Evolutionary conservation across 2,113 vertebrate genomes (phyloP), one percentile per base, ranked within the genome.

Genomic region (Pitta sordida): DNA sequence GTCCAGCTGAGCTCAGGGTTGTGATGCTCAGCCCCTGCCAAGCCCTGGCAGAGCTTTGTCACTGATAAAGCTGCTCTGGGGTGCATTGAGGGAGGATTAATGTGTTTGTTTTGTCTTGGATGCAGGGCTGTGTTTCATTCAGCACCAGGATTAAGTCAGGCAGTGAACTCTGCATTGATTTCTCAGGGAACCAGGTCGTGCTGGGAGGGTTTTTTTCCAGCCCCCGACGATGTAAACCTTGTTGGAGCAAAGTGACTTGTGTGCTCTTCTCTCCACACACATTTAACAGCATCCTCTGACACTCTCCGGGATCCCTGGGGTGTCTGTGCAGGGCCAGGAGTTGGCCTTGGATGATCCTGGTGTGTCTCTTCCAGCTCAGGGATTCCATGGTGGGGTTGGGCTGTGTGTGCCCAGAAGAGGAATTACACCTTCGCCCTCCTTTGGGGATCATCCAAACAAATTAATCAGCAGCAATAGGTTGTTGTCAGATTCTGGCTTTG

Each of bases 361-460:
- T 13, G 49, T 13, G 53, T n/a, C 15, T 43, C 53, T 81, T n/a
- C 53, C 64, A 69, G 52, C 6, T 17, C 11, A 2, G 2, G 10
- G 34, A 39, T 68, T 48, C 14, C 41, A 1, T 5, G 3, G 3
- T 3, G 51, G 26, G 21, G 11, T 6, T 46, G 2, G 0, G 7
- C 23, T 27, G 46, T 7, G 2, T 0, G 6, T 58, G 43, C 43
- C n/a, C 23, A 46, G 34, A 10, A 19, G n/a, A 58, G 39, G 30
- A n/a, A 9, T 55, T 39, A 1, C 39, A 13, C 36, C 29, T n/a
- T 32, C 23, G 17, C 22, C 29, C 20, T 44, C n/a, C 3, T 58
- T 2, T 2, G 32, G 16, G 49, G 15, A 12, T 48, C 10, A 51
- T 30, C 22, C 59, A 43, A 18, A 41, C 13, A 7, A 15, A 27